Base-by-base conservation (phyloP, 2,113 vertebrate species). In the Catharus minimus region DNA sequence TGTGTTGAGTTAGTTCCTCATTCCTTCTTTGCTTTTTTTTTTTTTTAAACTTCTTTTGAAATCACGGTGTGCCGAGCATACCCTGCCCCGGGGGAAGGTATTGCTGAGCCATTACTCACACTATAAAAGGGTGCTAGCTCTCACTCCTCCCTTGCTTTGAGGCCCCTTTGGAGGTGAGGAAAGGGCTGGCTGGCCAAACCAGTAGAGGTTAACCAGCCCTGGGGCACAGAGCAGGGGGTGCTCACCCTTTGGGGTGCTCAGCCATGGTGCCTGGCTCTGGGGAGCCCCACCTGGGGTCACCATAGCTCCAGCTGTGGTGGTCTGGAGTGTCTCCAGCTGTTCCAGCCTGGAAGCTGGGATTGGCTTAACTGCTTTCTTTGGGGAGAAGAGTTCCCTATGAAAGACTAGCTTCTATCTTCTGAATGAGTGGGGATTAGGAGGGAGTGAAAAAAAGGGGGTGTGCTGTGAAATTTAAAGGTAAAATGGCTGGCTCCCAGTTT, bases 1-100 rank as follows among this genome's bases (percentile, higher is more conserved):
- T 62, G 78, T 84, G 83, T 77, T 82, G 74, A 47, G 74, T 74
- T 73, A 87, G 78, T 93, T 95, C 91, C 90, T 93, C 90, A 86
- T 95, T 94, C 93, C 39, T 92, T 38, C 72, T 52, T 38, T 10
- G 14, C 26, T 9, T 72, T 22, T 26, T 60, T 52, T 65, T 81
- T 43, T 64, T 38, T 52, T 39, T 39, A 7, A 86, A 15, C 33
- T 23, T 58, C 84, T 93, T 89, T 94, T 73, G 78, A 93, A 96
- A 93, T 28, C 50, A 3, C 15, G 10, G 58, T 26, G n/a, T 28
- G 55, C 4, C 58, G 58, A 89, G 94, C 93, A 76, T 92, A 44
- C 93, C 89, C 82, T 92, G 86, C 90, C 86, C 72, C 2, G 1
- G 33, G 86, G 89, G 47, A 71, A 80, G 5, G 8, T 84, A 80